Conservation (phyloP, 2,113 vertebrate genomes). For the Tretioscincus oriximinensis region DNA sequence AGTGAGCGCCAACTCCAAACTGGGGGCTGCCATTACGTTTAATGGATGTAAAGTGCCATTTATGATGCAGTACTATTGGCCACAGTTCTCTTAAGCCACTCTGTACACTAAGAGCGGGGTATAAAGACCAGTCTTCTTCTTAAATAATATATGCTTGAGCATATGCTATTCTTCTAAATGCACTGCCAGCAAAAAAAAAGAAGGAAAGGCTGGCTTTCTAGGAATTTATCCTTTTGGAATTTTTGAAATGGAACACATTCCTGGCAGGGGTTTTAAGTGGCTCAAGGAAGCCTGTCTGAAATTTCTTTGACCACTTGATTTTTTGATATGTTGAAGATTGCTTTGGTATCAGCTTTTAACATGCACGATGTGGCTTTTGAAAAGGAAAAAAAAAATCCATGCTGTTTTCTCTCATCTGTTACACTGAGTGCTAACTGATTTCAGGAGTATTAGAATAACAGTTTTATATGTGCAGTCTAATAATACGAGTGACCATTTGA, state of each 20-base stretch:
- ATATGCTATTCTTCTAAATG: not conserved
- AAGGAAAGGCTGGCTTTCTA: not conserved
- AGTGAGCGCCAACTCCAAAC: no score
- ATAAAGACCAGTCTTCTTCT: not conserved
- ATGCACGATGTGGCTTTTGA: not conserved
- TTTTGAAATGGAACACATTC: not conserved
- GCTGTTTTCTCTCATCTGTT: not conserved
- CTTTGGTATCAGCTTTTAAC: not conserved
- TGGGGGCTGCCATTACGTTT: no score
- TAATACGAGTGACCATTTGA: not conserved
- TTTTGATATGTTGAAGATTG: not conserved
- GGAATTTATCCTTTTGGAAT: not conserved
- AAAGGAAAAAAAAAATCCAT: not conserved
- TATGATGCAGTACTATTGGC: not conserved
- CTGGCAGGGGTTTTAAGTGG: not conserved
- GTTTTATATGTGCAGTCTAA: not conserved
- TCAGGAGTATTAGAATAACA: not conserved
- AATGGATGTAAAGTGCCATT: not conserved
- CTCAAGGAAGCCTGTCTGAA: not conserved
- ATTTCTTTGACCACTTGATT: not conserved
- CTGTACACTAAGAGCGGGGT: no score
- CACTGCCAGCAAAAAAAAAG: not conserved
- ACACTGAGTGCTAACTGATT: not conserved
- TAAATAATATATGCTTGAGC: not conserved
- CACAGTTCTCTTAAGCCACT: not conserved